Base-by-base conservation (phyloP, 2,888 invertebrate species). In the Palloptera scutellata region DNA sequence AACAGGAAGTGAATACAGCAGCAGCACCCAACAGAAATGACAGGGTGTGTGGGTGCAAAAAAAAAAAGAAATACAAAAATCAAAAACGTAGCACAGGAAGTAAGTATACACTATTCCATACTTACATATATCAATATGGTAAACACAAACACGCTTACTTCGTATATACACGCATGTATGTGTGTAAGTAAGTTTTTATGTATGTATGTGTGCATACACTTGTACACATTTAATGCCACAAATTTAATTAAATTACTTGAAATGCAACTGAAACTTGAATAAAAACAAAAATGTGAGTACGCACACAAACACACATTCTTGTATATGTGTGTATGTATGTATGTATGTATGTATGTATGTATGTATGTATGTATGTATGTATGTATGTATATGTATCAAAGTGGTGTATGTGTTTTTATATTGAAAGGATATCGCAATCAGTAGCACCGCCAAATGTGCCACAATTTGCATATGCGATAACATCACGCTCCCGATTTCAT, bases 261-360 rank as follows among this genome's bases (percentile, higher is more conserved):
- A 69, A 69, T 53, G 61, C 65, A 43, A 69, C 65, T 66, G 69
- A 67, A 69, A 71, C 69, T 71, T 71, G 71, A 67, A 67, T 67
- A 67, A 71, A 71, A 67, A 69, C 66, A 67, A 69, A 67, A 67
- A 60, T 61, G 45, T 61, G 66, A 62, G 57, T 65, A 55, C 60
- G 45, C 13, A 15, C 60, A 17, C 45, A 20, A 43, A 60, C 13
- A 60, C 17, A 48, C 15, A 55, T 17, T 64, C 40, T 51, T 68
- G 55, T 63, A 57, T 63, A 59, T 69, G 58, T 67, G 61, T 64
- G 51, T 61, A 59, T 51, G 20, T 55, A 54, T 54, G 30, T 63
- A 20, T 63, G 42, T 55, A 12, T 64, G 57, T 55, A 20, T 57
- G 48, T 43, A 6, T 57, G 15, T 30, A 51, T 42, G 45, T 42